These are phyloP conservation scores for Pseudomyrmex concolor DNA, from an alignment of 1,140 invertebrate genomes.

Conservation along the genomic window DNA sequence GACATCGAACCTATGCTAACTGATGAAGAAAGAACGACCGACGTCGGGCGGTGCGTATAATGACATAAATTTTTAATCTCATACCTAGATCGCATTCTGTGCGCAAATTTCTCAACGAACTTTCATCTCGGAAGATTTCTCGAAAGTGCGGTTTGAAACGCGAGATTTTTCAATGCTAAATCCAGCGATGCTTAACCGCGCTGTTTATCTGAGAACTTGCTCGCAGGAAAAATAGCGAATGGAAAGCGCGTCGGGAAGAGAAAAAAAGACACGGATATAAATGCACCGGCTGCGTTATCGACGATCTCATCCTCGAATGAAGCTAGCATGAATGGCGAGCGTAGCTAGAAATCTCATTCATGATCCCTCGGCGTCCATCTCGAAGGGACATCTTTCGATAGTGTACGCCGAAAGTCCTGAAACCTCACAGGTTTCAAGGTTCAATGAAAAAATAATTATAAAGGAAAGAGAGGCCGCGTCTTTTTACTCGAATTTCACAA, in stretches of 20 bases:
- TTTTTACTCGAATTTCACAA: constrained; percentile 56
- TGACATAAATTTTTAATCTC: not conserved
- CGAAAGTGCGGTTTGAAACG: not conserved
- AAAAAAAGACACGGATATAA: constrained; percentile 78
- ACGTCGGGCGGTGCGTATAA: not conserved
- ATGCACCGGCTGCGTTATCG: constrained; percentile 77
- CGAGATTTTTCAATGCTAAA: not conserved
- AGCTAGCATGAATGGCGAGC: constrained; percentile 62
- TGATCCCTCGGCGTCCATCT: constrained; percentile 71
- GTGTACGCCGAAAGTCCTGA: not conserved
- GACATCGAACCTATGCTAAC: constrained; percentile 4
- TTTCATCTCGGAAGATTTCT: not conserved
- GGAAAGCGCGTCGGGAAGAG: constrained; percentile 35
- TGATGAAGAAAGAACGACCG: not conserved
- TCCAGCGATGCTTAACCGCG: not conserved
- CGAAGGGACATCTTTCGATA: constrained; percentile 74
- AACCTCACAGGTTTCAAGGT: constrained; percentile 39
- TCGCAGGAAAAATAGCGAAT: constrained; percentile 15
- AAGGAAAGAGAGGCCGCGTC: constrained; percentile 41
- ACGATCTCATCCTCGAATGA: constrained; percentile 67
- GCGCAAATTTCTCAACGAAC: not conserved
- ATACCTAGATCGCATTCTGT: not conserved
- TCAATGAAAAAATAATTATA: constrained; percentile 76
- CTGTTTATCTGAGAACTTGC: not conserved
- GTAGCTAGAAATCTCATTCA: constrained; percentile 79